Percentiles rank a stretch among this genome's conserved stretches.
phyloP scores from a whole-genome alignment of 2,797 vertebrate genomes.

The Anabacerthia variegaticeps region DNA sequence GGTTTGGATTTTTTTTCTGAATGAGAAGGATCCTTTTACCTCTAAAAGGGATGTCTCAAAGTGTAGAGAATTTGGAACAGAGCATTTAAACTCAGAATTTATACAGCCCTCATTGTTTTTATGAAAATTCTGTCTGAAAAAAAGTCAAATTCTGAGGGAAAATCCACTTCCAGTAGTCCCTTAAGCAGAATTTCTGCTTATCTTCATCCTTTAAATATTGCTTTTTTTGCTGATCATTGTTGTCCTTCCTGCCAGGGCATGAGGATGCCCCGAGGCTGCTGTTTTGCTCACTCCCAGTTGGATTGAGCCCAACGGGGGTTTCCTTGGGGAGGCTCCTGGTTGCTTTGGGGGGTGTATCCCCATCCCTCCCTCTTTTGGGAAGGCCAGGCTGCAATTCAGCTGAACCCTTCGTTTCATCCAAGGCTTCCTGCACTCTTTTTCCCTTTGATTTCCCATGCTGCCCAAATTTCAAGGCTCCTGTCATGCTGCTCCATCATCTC shows the following conservation, averaged over 20 bases:
- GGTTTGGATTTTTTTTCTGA: background rate
- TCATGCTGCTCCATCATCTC: background rate
- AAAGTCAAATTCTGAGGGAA: background rate
- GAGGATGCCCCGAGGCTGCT: background rate
- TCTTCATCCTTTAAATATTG: background rate
- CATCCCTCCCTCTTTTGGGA: background rate
- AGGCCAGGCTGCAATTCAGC: background rate
- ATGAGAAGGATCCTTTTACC: background rate
- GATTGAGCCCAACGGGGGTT: fast-evolving
- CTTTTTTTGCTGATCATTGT: fast-evolving
- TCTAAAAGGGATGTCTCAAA: background rate
- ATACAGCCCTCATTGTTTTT: background rate
- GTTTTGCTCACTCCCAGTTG: background rate
- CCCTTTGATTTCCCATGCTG: background rate
- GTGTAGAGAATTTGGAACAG: background rate
- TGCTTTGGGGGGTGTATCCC: fast-evolving
- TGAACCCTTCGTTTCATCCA: background rate
- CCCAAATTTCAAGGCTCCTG: background rate
- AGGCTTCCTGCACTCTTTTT: background rate
- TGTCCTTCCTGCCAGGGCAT: background rate
- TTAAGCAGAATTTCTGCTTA: background rate
- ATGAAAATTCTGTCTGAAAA: background rate
- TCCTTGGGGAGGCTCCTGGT: background rate
- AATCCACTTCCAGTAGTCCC: background rate
- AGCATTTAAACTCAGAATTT: background rate